A percentile compares a stretch with the other conserved stretches of the same genome.
phyloP scores from a whole-genome alignment of 1,140 invertebrate genomes.

The Melanaphis sacchari region DNA sequence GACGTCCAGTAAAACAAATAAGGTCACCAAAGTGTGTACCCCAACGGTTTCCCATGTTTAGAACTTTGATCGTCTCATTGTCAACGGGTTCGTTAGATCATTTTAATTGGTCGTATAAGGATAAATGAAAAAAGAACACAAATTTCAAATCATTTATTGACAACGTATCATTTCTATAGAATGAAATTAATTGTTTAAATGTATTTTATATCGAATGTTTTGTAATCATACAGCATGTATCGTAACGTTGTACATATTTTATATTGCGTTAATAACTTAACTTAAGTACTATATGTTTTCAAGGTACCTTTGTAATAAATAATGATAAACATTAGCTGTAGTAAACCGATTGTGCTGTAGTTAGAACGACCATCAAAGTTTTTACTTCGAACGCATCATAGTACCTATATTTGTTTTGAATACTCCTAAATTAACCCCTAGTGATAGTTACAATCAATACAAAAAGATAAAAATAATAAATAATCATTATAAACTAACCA shows the following conservation, averaged over 20 bases:
- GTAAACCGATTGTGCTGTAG: background rate
- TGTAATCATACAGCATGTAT: background rate
- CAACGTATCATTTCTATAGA: background rate
- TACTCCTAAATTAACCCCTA: background rate
- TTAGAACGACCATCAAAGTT: background rate
- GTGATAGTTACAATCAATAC: too few relatives aligned
- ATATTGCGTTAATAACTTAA: background rate
- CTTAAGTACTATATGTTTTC: background rate
- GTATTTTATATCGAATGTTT: constrained; percentile 3
- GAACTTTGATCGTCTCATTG: constrained; percentile 43
- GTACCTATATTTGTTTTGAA: background rate
- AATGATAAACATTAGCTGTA: background rate
- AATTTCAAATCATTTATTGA: background rate
- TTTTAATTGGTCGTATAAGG: constrained; percentile 29
- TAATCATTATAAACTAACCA: background rate
- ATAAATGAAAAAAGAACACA: background rate
- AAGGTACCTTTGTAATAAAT: background rate
- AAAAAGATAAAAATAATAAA: too few relatives aligned
- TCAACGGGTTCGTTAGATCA: constrained; percentile 23
- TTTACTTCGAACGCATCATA: background rate
- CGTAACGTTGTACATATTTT: background rate
- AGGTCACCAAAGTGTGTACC: constrained; percentile 26
- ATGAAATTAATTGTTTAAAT: constrained; percentile 8
- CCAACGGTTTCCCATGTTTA: constrained; percentile 43
- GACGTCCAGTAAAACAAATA: background rate